Conservation (phyloP, 2,797 vertebrate genomes). For the Crax fasciolata region DNA sequence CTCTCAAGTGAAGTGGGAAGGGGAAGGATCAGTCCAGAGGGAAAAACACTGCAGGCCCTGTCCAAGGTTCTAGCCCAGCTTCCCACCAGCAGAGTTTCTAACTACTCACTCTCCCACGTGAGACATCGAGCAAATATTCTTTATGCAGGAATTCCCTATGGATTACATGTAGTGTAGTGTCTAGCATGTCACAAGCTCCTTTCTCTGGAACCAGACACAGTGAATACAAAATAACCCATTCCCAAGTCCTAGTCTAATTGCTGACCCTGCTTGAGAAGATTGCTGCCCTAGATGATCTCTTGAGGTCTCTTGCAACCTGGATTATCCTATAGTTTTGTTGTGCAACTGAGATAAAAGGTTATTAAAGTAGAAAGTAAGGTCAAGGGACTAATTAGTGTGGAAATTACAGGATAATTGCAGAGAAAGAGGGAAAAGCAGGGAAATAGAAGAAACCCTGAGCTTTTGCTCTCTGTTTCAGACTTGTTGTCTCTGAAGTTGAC, state of each 20-base stretch:
- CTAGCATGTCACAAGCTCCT: no score
- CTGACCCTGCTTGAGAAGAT: no score
- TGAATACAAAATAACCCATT: no score
- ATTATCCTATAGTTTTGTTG: background rate
- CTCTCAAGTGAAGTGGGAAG: background rate
- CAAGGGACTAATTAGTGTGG: no score
- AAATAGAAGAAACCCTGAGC: background rate
- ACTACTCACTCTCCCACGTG: background rate
- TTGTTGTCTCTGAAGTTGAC: background rate
- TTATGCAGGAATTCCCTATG: background rate
- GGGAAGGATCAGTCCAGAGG: background rate
- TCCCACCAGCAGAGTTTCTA: background rate
- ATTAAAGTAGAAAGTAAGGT: background rate
- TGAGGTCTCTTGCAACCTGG: background rate
- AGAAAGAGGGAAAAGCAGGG: background rate
- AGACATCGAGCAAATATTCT: background rate
- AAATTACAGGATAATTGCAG: background rate
- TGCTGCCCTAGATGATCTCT: background rate
- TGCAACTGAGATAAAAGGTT: background rate
- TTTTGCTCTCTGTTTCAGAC: background rate
- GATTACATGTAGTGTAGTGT: background rate
- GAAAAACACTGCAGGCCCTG: background rate
- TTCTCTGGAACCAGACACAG: background rate
- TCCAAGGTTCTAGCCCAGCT: conserved; percentile 63
- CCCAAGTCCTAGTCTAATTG: background rate